These are phyloP conservation scores for Onthophagus sagittarius DNA, from an alignment of 2,888 invertebrate genomes.

Conservation along the genomic window DNA sequence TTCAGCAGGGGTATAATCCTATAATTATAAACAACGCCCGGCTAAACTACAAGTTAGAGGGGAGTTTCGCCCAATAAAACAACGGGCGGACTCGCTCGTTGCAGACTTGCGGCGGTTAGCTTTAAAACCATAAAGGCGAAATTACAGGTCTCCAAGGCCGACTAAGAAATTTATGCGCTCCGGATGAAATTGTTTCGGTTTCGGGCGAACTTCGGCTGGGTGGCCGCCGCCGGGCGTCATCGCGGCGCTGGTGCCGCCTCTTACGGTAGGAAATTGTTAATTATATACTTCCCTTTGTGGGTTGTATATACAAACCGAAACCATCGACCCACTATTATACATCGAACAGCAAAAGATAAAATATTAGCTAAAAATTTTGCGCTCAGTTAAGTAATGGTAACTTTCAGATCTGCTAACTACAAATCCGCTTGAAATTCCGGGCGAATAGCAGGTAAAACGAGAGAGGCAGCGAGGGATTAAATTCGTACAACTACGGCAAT, in stretches of 20 bases:
- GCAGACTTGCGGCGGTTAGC: slow-evolving; percentile 46
- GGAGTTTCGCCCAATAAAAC: slow-evolving; percentile 36
- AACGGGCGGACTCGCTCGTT: slow-evolving; percentile 34
- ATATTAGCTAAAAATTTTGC: not conserved
- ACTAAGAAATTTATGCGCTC: slow-evolving; percentile 47
- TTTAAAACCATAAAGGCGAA: slow-evolving; percentile 48
- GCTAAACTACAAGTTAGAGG: slow-evolving; percentile 33
- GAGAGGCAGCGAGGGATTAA: slow-evolving; percentile 22
- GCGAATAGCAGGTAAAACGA: too few species aligned
- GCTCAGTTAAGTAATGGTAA: not conserved
- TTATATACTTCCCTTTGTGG: slow-evolving; percentile 3
- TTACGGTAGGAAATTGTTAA: slow-evolving; percentile 7
- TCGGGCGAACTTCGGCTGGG: slow-evolving; percentile 12
- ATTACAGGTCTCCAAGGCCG: slow-evolving; percentile 45
- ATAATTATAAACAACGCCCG: slow-evolving; percentile 34
- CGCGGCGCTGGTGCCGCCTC: not conserved
- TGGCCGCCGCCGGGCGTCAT: not conserved
- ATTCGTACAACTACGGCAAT: slow-evolving; percentile 25
- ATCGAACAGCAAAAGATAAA: not conserved
- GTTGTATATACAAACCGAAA: not conserved
- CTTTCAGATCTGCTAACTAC: too few species aligned
- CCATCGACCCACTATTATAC: not conserved
- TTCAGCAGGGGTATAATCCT: slow-evolving; percentile 26
- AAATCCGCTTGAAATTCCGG: too few species aligned
- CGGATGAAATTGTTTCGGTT: slow-evolving; percentile 37